Conservation (phyloP, 2,888 invertebrate genomes). For the Sminthurinus aureus region DNA sequence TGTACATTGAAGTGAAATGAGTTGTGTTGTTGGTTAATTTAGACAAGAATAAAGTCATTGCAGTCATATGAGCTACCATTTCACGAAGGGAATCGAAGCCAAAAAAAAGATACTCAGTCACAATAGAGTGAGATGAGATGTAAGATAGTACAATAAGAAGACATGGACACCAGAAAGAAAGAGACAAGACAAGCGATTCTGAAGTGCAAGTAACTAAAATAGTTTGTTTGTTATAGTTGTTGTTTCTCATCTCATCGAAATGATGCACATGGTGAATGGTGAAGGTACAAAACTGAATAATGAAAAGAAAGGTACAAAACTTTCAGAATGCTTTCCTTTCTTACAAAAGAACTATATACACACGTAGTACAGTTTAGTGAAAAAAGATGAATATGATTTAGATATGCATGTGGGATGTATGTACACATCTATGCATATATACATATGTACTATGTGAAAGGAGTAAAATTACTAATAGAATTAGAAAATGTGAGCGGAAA, state of each 20-base stretch:
- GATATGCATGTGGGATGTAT: not conserved
- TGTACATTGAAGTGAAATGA: not conserved
- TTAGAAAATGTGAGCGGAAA: slow-evolving; percentile 57
- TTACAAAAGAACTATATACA: not conserved
- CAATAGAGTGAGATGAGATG: slow-evolving; percentile 10
- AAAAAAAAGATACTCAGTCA: slow-evolving; percentile 3
- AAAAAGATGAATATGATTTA: not conserved
- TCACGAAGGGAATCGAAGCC: slow-evolving; percentile 4
- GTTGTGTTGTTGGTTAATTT: slow-evolving; percentile 6
- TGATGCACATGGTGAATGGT: not conserved
- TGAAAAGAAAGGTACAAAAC: not conserved
- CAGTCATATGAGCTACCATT: not conserved
- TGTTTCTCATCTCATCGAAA: not conserved
- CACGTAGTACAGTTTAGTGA: no score
- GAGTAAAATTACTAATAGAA: slow-evolving; percentile 57
- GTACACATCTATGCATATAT: not conserved
- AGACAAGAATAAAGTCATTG: slow-evolving; percentile 3
- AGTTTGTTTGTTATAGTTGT: not conserved
- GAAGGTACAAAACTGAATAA: not conserved
- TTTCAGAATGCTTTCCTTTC: not conserved
- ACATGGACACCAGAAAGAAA: not conserved
- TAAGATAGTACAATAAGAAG: not conserved
- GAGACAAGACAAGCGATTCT: not conserved
- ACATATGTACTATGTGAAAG: no score
- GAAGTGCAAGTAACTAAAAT: not conserved